Conservation (phyloP, 2,888 invertebrate species). For the Oligia strigilis region DNA sequence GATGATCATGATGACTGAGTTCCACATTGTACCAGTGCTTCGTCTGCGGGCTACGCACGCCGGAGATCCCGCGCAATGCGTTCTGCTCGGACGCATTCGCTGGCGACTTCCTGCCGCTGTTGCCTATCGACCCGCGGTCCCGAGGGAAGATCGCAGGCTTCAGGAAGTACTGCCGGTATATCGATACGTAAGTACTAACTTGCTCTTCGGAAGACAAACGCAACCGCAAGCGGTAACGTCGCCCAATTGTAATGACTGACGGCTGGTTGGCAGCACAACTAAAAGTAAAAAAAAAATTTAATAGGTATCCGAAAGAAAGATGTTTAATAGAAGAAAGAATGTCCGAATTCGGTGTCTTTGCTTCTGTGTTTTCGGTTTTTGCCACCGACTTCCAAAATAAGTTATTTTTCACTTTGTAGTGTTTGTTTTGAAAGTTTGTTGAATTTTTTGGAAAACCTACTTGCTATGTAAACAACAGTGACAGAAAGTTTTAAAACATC, state of each 20-base stretch:
- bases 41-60: conserved; percentile 77
- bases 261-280: not conserved
- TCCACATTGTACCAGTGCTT: conserved; percentile 74
- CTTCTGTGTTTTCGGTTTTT: no score
- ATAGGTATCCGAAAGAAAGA: no score
- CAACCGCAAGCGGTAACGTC: not conserved
- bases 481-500: no score
- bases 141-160: conserved; percentile 71
- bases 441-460: no score
- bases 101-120: conserved; percentile 78
- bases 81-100: conserved; percentile 82
- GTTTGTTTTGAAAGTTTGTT: no score
- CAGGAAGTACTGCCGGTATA: conserved; percentile 79
- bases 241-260: no score
- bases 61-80: conserved; percentile 73
- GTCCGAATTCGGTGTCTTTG: not conserved
- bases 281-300: no score
- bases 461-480: no score
- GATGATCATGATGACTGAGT: not conserved
- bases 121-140: conserved; percentile 76
- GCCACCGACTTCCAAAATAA: no score
- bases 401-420: no score
- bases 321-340: no score
- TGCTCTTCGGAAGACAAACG: not conserved
- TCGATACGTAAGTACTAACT: conserved; percentile 76